Percentiles rank a stretch among this genome's conserved stretches.
Conservation (phyloP, 2,113 vertebrate species). For the Morone chrysops region DNA sequence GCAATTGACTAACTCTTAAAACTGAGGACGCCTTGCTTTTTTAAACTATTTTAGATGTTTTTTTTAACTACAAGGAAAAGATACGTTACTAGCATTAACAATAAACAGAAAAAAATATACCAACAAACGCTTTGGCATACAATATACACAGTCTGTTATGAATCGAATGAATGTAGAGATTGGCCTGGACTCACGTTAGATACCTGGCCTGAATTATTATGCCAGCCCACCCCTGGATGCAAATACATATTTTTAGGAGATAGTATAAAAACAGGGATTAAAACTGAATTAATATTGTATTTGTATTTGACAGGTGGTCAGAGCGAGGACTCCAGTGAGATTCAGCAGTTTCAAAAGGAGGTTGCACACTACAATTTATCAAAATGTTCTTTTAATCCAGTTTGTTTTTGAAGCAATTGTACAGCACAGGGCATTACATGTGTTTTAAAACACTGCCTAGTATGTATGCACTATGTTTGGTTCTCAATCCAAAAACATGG, state of each 20-base stretch:
- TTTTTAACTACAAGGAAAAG: too few species aligned
- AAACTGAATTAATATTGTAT: background rate
- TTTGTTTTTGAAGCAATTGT: background rate
- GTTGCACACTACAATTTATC: background rate
- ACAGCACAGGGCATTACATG: background rate
- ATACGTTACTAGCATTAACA: too few species aligned
- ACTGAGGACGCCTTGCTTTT: too few species aligned
- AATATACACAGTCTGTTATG: too few species aligned
- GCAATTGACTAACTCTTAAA: too few species aligned
- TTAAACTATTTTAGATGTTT: too few species aligned
- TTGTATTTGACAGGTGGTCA: background rate
- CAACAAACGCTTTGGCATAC: too few species aligned
- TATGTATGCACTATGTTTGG: background rate
- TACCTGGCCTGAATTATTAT: too few species aligned
- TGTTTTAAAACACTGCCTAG: background rate
- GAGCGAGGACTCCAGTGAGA: background rate
- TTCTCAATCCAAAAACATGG: background rate
- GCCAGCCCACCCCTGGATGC: background rate
- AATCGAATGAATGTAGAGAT: too few species aligned
- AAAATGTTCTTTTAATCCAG: background rate
- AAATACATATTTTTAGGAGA: background rate
- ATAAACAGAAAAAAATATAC: too few species aligned
- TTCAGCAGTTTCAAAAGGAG: background rate
- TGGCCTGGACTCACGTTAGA: too few species aligned
- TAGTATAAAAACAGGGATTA: background rate